Evolutionary conservation across 2,113 vertebrate genomes (phyloP).

Genomic region (Acrocephalus arundinaceus): DNA sequence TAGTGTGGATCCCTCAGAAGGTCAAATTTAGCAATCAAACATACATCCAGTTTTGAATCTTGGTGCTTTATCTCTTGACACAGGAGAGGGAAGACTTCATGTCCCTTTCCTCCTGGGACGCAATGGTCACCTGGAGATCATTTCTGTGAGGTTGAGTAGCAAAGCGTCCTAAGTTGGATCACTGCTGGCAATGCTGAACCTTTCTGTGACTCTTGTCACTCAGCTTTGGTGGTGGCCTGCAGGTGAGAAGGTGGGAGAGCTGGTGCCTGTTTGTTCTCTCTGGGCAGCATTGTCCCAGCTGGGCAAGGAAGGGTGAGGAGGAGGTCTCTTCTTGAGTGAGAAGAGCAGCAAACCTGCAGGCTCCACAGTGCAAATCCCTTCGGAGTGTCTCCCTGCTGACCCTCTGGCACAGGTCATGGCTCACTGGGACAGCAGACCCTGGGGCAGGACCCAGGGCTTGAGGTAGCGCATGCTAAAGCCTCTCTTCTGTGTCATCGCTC

Average conservation of each 20-base stretch:
- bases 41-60: not conserved
- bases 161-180: not conserved
- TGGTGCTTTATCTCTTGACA: not conserved
- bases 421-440: not conserved
- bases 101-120: accelerated
- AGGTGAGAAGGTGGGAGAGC: not conserved
- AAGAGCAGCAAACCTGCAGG: not conserved
- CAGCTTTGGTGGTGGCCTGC: not conserved
- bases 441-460: not conserved
- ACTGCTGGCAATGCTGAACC: not conserved
- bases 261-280: not conserved
- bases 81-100: accelerated
- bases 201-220: not conserved
- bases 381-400: not conserved
- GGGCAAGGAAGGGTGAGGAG: not conserved
- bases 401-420: accelerated
- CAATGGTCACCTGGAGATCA: not conserved
- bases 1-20: not conserved
- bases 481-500: not conserved
- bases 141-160: not conserved
- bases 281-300: not conserved
- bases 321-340: not conserved
- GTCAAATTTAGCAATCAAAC: not conserved
- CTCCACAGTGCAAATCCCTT: not conserved
- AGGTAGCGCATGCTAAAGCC: not conserved